Evolutionary conservation across 2,113 vertebrate species (phyloP).

Genomic region (Cettia cetti): DNA sequence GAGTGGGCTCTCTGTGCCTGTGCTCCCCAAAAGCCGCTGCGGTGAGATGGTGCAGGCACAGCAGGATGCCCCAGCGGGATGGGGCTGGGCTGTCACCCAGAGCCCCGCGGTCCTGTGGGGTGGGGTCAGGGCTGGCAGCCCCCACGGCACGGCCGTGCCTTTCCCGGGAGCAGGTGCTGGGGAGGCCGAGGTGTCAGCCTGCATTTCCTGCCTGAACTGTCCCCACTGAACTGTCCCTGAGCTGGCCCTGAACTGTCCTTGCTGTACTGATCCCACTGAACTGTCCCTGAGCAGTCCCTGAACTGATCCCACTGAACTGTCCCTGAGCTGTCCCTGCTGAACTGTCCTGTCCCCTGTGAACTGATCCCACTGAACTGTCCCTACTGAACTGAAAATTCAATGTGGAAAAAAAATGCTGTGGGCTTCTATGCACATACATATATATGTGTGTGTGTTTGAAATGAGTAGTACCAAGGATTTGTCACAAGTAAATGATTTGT

Average conservation of each 20-base stretch:
- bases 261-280: neutral
- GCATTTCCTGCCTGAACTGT: neutral
- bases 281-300: neutral
- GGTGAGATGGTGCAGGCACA: neutral
- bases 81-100: neutral
- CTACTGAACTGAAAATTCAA: neutral
- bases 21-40: rapidly evolving
- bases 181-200: neutral
- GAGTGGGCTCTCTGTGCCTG: neutral
- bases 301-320: neutral
- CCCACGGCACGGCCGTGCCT: neutral
- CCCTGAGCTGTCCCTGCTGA: neutral
- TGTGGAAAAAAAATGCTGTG: neutral
- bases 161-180: neutral
- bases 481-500: neutral
- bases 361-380: neutral
- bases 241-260: neutral
- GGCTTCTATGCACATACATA: neutral
- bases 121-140: neutral
- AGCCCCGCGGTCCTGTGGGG: neutral
- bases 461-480: neutral
- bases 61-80: neutral
- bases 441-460: neutral
- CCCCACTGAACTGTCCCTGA: neutral
- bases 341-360: neutral